Base-by-base conservation (phyloP, 1,140 invertebrate genomes). In the Drosophila insularis region DNA sequence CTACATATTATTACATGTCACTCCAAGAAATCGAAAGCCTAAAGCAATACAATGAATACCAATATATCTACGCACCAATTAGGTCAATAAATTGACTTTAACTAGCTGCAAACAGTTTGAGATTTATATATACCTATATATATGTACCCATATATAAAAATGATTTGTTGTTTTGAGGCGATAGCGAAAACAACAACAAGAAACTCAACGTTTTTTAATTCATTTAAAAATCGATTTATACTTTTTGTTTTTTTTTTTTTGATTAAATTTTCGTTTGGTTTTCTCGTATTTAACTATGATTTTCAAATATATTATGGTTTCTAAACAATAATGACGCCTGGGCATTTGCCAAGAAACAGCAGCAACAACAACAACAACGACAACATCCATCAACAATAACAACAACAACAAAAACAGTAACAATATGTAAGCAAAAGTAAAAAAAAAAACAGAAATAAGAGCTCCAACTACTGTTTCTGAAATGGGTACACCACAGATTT, bases 21-120 rank as follows among this genome's bases (percentile, higher is more conserved):
- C 70, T 81, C 78, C 90, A 91, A 91, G 89, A 91, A 91, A 91
- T 90, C 90, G 43, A 50, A 50, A 50, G 43, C 43, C 43, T 50
- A 50, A 50, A 50, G 43, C 43, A 50, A 50, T 21, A 19, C 43
- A 19, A 46, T 67, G 76, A 78, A 72, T 56, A 59, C 11, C 0
- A 31, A 59, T 32, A 40, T 7, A 60, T 23, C 43, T 7, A 67
- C 23, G 43, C 43, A 50, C 43, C 17, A 50, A 79, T 75, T 79
- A 76, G 60, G 76, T 62, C 77, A 64, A 60, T 53, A 74, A 78
- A 10, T 46, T 46, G 10, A n/a, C 17, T 7, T 43, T 43, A 43
- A 46, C 19, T 46, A 46, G 81, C 46, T 80, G 73, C 69, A 85
- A 80, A 65, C 67, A 68, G 69, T 74, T 39, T n/a, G 5, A 43